Conservation (phyloP, 1,140 invertebrate genomes). For the Philopotamus ludificatus region DNA sequence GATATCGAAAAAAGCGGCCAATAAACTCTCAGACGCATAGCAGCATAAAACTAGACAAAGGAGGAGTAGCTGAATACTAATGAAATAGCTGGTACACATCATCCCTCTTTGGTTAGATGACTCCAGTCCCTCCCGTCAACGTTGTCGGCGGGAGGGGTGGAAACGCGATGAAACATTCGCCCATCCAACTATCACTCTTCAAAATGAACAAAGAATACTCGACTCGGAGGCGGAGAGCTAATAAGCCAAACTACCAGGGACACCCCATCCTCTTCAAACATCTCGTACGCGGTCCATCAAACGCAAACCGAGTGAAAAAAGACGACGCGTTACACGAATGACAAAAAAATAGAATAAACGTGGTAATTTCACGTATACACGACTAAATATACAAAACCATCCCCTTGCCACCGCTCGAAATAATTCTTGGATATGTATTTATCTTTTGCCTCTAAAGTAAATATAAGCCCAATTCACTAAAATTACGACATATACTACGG, state of each 20-base stretch:
- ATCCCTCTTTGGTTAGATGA: not conserved
- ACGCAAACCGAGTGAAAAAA: conserved; percentile 10
- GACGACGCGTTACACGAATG: too few species aligned
- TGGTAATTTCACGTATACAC: too few species aligned
- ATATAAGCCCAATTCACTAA: too few species aligned
- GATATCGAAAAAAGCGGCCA: too few species aligned
- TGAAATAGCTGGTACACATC: not conserved
- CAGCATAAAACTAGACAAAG: too few species aligned
- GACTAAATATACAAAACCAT: not conserved
- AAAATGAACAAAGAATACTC: conserved; percentile 15
- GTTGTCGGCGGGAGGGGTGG: not conserved
- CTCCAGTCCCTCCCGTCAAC: not conserved
- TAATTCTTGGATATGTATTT: too few species aligned
- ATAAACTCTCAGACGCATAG: too few species aligned
- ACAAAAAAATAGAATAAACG: too few species aligned
- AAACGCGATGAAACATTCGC: not conserved
- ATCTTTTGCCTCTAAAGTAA: too few species aligned
- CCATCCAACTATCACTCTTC: conserved; percentile 3
- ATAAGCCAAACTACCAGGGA: not conserved
- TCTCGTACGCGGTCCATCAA: conserved; percentile 1
- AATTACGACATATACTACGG: too few species aligned
- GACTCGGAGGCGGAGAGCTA: not conserved
- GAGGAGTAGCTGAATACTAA: not conserved
- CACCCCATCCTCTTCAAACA: not conserved
- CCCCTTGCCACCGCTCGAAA: conserved; percentile 1